Evolutionary conservation across 2,113 vertebrate genomes (phyloP).

Genomic region (Xiphias gladius): DNA sequence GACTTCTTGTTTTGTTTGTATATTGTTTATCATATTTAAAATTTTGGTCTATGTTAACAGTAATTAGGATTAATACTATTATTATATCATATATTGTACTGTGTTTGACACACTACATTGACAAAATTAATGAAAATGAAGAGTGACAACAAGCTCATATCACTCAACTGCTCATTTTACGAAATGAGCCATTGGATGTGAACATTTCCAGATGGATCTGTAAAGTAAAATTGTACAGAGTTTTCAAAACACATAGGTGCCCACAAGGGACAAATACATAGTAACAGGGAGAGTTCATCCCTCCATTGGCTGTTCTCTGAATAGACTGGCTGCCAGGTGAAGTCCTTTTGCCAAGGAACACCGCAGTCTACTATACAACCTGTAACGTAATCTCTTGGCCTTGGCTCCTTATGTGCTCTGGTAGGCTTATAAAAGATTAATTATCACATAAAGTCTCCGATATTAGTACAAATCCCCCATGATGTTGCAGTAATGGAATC

Average conservation of each 20-base stretch:
- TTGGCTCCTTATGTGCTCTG: constrained; percentile 54
- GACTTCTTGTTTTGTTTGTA: too few species aligned
- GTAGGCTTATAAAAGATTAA: constrained; percentile 75
- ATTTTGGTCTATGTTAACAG: background rate
- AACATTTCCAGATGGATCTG: constrained; percentile 38
- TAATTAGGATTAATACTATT: background rate
- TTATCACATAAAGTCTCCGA: constrained; percentile 59
- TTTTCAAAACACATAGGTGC: constrained; percentile 34
- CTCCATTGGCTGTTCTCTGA: constrained; percentile 23
- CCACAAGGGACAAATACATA: constrained; percentile 36
- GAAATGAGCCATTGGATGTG: constrained; percentile 29
- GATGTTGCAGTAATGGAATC: constrained; percentile 15
- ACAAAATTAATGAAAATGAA: background rate
- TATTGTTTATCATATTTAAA: background rate
- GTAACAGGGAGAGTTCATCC: constrained; percentile 3
- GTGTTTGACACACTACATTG: background rate
- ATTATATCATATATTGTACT: background rate
- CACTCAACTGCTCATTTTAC: constrained; percentile 24
- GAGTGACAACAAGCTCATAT: constrained; percentile 33
- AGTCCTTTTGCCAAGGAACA: constrained; percentile 71
- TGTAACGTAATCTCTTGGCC: constrained; percentile 62
- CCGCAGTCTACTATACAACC: constrained; percentile 64
- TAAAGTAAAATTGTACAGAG: constrained; percentile 38
- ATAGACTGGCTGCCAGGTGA: constrained; percentile 57
- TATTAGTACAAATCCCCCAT: constrained; percentile 46